A percentile compares a stretch with the other conserved stretches of the same genome.
Evolutionary conservation across 1,140 invertebrate species (phyloP).

Genomic region (Drosophila busckii): DNA sequence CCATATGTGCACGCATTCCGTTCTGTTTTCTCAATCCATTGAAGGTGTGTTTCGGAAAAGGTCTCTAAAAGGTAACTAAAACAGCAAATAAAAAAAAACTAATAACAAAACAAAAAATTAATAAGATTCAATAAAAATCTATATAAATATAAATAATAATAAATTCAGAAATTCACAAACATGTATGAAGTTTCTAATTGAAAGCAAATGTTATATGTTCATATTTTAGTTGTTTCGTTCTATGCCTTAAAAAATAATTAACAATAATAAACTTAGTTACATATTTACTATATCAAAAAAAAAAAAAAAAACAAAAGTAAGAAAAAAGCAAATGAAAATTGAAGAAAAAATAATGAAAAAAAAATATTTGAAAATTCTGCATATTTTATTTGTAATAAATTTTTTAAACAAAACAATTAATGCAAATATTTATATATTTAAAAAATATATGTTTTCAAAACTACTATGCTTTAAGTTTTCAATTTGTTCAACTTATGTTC

Average conservation of each 20-base stretch:
- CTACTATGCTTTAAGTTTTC: slow-evolving; percentile 56
- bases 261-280: slow-evolving; percentile 42
- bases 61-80: slow-evolving; percentile 91
- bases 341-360: slow-evolving; percentile 36
- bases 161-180: slow-evolving; percentile 76
- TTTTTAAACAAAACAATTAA: slow-evolving; percentile 67
- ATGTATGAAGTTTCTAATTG: slow-evolving; percentile 77
- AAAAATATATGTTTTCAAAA: slow-evolving; percentile 43
- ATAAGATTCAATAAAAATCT: slow-evolving; percentile 54
- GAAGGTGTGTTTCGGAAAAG: slow-evolving; percentile 94
- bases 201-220: slow-evolving; percentile 70
- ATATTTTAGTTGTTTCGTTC: slow-evolving; percentile 77
- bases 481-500: slow-evolving; percentile 25
- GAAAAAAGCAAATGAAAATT: slow-evolving; percentile 17
- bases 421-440: slow-evolving; percentile 72
- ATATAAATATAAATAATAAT: slow-evolving; percentile 47
- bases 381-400: slow-evolving; percentile 71
- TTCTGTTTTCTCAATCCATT: slow-evolving; percentile 78
- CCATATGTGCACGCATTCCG: slow-evolving; percentile 79
- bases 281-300: slow-evolving; percentile 57
- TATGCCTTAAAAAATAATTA: slow-evolving; percentile 51
- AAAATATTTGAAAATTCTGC: slow-evolving; percentile 71
- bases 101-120: slow-evolving; percentile 57
- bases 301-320: slow-evolving; percentile 39
- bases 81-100: slow-evolving; percentile 34